A percentile compares a stretch with the other conserved stretches of the same genome.
Evolutionary conservation across 2,888 invertebrate species (phyloP).

Genomic region (Rhagium mordax): DNA sequence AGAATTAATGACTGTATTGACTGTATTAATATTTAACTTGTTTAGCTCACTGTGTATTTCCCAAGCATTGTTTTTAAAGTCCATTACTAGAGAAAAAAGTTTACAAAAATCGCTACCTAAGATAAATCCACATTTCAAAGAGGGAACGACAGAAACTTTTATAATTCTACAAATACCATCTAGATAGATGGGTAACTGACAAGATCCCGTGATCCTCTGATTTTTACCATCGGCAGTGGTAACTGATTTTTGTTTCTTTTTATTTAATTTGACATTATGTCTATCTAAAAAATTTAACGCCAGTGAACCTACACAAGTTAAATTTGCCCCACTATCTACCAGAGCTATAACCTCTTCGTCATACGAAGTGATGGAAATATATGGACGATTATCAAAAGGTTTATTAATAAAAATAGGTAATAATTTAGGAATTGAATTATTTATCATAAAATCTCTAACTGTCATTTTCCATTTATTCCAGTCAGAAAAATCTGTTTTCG

Average conservation of each 20-base stretch:
- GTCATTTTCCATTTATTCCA: neutral
- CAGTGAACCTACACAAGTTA: neutral
- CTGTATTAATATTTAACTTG: neutral
- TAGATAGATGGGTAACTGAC: neutral
- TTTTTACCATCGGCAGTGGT: neutral
- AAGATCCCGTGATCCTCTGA: neutral
- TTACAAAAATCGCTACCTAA: neutral
- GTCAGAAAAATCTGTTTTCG: neutral
- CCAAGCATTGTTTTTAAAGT: neutral
- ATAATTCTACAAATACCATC: neutral
- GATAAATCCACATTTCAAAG: neutral
- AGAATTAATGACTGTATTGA: neutral
- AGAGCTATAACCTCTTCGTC: neutral
- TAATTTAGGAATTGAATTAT: neutral
- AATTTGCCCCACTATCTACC: neutral
- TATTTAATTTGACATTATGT: neutral
- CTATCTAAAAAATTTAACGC: neutral
- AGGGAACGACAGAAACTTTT: neutral
- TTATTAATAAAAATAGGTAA: neutral
- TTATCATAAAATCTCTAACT: neutral
- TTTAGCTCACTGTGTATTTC: neutral
- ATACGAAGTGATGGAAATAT: neutral
- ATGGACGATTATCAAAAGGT: neutral
- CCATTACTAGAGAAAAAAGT: neutral
- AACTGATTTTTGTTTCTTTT: neutral